phyloP scores from a whole-genome alignment of 2,888 invertebrate genomes.

The Cheilosia vernalis region DNA sequence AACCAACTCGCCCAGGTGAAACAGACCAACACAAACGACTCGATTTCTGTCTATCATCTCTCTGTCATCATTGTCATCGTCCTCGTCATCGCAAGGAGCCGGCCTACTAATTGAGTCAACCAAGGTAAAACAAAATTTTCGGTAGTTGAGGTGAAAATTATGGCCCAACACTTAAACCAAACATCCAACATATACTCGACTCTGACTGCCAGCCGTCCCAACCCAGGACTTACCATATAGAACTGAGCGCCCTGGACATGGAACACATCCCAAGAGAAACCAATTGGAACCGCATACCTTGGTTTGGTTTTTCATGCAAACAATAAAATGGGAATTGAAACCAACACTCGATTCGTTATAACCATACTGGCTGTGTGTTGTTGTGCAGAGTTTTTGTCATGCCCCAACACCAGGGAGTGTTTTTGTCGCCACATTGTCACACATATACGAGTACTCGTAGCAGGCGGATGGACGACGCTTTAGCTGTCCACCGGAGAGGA shows the following conservation, averaged over 20 bases:
- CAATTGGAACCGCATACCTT: conserved; percentile 73
- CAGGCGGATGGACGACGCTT: neutral
- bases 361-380: conserved; percentile 25
- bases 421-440: conserved; percentile 67
- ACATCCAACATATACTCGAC: conserved; percentile 35
- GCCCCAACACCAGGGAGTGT: conserved; percentile 43
- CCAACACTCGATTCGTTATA: conserved; percentile 73
- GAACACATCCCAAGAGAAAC: conserved; percentile 56
- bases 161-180: conserved; percentile 67
- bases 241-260: conserved; percentile 29
- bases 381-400: conserved; percentile 51
- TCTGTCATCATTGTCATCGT: conserved; percentile 43
- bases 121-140: conserved; percentile 67
- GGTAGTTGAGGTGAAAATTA: conserved; percentile 73
- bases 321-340: conserved; percentile 74
- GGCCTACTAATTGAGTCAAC: conserved; percentile 69
- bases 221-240: neutral
- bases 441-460: conserved; percentile 11
- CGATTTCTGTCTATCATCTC: conserved; percentile 52
- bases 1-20: conserved; percentile 41
- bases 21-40: conserved; percentile 46
- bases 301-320: conserved; percentile 74
- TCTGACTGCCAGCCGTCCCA: neutral
- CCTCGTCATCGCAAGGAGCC: conserved; percentile 35
- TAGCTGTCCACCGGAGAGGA: too few relatives aligned